Conservation (phyloP, 2,113 vertebrate species). For the Bambusicola thoracicus region DNA sequence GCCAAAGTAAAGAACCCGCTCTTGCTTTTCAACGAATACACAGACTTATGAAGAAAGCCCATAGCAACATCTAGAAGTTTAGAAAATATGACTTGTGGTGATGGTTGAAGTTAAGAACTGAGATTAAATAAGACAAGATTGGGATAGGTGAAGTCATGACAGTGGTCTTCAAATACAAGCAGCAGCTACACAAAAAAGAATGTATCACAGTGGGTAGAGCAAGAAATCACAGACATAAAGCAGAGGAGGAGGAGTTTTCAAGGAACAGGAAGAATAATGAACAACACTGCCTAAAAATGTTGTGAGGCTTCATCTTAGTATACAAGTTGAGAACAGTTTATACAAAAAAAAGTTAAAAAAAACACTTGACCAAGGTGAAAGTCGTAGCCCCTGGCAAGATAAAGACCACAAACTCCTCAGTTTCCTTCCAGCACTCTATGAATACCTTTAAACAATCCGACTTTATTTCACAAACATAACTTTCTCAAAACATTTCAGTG, state of each 20-base stretch:
- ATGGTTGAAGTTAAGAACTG: not conserved
- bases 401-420: not conserved
- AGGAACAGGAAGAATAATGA: not conserved
- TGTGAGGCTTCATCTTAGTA: not conserved
- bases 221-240: not conserved
- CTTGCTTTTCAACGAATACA: not conserved
- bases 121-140: not conserved
- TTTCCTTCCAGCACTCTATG: not conserved
- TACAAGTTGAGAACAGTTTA: not conserved
- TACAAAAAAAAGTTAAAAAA: not conserved
- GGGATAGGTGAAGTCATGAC: not conserved
- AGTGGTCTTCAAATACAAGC: not conserved
- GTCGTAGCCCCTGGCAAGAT: not conserved
- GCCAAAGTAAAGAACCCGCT: not conserved
- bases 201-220: not conserved
- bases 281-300: not conserved
- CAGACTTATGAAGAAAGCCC: not conserved
- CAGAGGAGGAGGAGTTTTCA: not conserved
- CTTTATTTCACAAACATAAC: not conserved
- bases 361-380: not conserved
- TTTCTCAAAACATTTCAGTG: not conserved
- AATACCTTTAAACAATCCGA: not conserved
- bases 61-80: not conserved
- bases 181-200: not conserved
- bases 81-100: not conserved